These are phyloP conservation scores for Wiebesia pumilae DNA, from an alignment of 1,140 invertebrate genomes.

Conservation along the genomic window DNA sequence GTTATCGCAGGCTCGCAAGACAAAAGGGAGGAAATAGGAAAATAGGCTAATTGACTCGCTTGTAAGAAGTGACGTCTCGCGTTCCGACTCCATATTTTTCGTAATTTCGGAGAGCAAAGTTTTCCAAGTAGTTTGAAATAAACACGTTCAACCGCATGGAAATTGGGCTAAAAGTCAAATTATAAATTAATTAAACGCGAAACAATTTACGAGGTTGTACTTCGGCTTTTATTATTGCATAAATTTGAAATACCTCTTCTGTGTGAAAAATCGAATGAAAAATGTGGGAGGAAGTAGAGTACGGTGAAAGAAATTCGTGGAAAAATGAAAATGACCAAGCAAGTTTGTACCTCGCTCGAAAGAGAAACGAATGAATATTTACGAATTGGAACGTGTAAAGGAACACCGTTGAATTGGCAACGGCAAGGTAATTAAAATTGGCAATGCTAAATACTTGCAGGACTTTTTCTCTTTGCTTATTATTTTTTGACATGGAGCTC, in stretches of 20 bases:
- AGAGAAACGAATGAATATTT: not conserved
- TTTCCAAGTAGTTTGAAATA: not conserved
- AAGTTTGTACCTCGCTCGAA: not conserved
- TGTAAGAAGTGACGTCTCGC: not conserved
- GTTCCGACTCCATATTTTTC: not conserved
- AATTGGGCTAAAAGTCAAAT: not conserved
- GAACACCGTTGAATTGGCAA: too few relatives aligned
- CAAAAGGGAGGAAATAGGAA: not conserved
- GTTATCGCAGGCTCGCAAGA: not conserved
- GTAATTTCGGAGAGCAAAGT: not conserved
- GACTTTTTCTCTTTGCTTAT: not conserved
- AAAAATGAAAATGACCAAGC: not conserved
- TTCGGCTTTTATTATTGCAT: too few relatives aligned
- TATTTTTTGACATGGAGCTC: not conserved
- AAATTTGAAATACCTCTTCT: not conserved
- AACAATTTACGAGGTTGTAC: not conserved
- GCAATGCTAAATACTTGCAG: not conserved
- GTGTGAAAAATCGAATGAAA: too few relatives aligned
- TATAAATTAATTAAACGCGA: not conserved
- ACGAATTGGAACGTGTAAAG: not conserved
- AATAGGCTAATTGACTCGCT: slow-evolving; percentile 6
- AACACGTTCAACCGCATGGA: not conserved
- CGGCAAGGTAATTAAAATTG: too few relatives aligned
- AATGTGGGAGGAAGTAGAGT: too few relatives aligned
- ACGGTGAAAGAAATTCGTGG: not conserved